phyloP scores from a whole-genome alignment of 2,113 vertebrate genomes.

The Propithecus coquereli region DNA sequence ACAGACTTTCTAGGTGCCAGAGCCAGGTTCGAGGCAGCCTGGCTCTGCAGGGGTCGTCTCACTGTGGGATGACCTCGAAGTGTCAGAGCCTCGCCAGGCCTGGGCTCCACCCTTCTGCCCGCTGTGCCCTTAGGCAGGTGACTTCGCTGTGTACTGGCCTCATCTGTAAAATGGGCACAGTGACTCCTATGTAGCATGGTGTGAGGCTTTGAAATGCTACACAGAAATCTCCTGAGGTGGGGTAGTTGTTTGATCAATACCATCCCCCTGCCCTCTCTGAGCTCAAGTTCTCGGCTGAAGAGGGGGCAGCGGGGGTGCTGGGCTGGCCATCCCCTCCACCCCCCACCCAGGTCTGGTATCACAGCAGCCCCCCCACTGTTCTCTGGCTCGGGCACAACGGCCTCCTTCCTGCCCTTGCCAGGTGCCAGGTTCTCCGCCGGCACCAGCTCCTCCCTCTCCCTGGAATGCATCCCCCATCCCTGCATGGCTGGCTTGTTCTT shows the following conservation, averaged over 20 bases:
- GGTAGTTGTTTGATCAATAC: not conserved
- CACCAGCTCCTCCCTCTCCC: not conserved
- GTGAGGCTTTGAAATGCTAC: not conserved
- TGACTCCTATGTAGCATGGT: fast-evolving
- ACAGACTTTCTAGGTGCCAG: not conserved
- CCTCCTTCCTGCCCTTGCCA: not conserved
- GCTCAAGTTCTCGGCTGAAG: not conserved
- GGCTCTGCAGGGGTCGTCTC: not conserved
- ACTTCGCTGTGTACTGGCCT: not conserved
- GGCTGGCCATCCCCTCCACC: not conserved
- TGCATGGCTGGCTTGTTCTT: not conserved
- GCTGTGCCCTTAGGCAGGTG: not conserved
- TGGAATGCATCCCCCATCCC: not conserved
- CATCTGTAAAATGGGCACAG: not conserved
- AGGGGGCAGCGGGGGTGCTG: not conserved
- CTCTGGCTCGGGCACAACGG: not conserved
- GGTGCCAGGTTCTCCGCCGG: not conserved
- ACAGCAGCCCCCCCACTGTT: not conserved
- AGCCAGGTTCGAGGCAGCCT: not conserved
- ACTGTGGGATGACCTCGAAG: fast-evolving
- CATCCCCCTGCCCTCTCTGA: not conserved
- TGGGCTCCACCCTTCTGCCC: not conserved
- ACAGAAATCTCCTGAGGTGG: not conserved
- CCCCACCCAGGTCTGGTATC: not conserved
- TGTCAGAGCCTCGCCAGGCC: not conserved